Base-by-base conservation (phyloP, 1,140 invertebrate species). In the Nomia melanderi region DNA sequence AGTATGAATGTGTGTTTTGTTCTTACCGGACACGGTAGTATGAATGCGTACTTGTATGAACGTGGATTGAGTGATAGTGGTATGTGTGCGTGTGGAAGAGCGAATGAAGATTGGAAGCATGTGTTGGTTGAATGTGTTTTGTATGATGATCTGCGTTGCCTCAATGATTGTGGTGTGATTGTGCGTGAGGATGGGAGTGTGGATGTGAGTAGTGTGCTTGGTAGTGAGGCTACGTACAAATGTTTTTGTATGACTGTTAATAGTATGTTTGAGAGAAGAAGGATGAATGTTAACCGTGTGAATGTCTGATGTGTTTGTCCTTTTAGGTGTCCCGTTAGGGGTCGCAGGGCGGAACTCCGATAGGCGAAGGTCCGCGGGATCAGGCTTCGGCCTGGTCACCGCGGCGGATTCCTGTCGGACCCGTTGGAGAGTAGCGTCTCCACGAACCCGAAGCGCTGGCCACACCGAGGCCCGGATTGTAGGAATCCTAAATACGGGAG, bases 51-150 rank as follows among this genome's bases (percentile, higher is more conserved):
- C 23, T 39, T 62, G 33, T 62, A 4, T 23, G 23, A 62, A 6
- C 33, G 33, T 23, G 33, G 33, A 1, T 23, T 62, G 59, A 11
- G 17, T 33, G 31, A 60, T 1, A 36, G 14, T n/a, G 12, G 14
- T 2, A 33, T 7, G 20, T 65, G 44, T 50, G 14, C 3, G 4
- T 65, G 62, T 65, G 63, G 63, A 6, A 9, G 9, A 6, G 63
- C 17, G 25, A 12, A 7, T 50, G 44, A 64, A n/a, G 62, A 64
- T 47, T 65, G 63, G 63, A 65, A 50, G 44, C 44, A 50, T 65
- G 27, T 50, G 20, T 50, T 47, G 44, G 14, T 47, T 44, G 39
- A 65, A 9, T 65, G 63, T 65, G 17, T 4, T 11, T 31, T 27
- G 44, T 65, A 50, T 31, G 63, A 65, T 3, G 44, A 65, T 29